Evolutionary conservation across 2,888 invertebrate genomes (phyloP), one percentile per base, ranked within the genome.

Genomic region (Erpobdella octoculata): DNA sequence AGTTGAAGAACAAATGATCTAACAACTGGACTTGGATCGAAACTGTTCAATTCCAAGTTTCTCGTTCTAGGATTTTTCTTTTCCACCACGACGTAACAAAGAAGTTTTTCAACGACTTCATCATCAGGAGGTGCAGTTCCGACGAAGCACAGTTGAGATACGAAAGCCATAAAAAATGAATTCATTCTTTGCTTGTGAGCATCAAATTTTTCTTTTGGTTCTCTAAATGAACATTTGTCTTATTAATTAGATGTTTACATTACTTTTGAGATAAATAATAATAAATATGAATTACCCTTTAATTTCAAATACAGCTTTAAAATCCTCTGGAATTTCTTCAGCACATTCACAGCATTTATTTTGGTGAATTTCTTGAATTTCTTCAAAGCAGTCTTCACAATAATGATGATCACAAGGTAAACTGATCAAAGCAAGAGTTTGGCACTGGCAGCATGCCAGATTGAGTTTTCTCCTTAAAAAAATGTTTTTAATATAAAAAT

Each of bases 21-120:
- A 6, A 80, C 76, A 3, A 80, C 79, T 21, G 79, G 80, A 8
- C 76, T 79, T 6, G 79, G 79, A 72, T 79, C 79, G 71, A 80
- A 76, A 33, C 77, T 73, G 58, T 78, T 78, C 62, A 77, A 75
- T 68, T 78, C 77, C 78, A 80, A 72, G 31, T 76, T 73, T 67
- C 77, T 77, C 9, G 78, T 78, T 21, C 21, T 68, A 21, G 12
- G 31, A 36, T 61, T n/a, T 28, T 65, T 18, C 35, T 18, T 25
- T 31, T 73, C 58, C 46, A 46, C 46, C 18, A 46, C 46, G 53
- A 76, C 75, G 58, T 70, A 74, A 12, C 64, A 38, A 58, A 77
- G 58, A 61, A 77, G 74, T 66, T 71, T 73, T 59, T 36, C 31
- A 28, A 76, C 65, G 31, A 77, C 74, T 15, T 41, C 72, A 1